Conservation (phyloP, 2,888 invertebrate genomes). For the Theristus sp. region DNA sequence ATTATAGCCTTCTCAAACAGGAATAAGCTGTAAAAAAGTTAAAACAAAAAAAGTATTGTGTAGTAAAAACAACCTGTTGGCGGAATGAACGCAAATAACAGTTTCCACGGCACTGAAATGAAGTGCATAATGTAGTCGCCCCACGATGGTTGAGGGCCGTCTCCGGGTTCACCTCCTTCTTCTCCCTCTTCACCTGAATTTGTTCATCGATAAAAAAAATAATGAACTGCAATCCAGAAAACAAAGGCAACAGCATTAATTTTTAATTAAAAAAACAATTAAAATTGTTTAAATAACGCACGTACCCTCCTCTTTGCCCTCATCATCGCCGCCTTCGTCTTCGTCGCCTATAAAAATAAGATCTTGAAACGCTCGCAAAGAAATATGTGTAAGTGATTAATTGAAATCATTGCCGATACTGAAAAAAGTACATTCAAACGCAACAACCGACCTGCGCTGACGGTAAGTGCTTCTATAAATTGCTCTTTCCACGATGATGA, state of each 20-base stretch:
- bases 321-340: not conserved
- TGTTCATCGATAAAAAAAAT: too few relatives aligned
- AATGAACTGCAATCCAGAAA: too few relatives aligned
- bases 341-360: constrained; percentile 20
- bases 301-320: too few relatives aligned
- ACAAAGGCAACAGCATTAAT: too few relatives aligned
- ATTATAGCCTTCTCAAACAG: too few relatives aligned
- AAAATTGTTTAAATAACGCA: too few relatives aligned
- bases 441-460: constrained; percentile 46
- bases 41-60: not conserved
- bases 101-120: constrained; percentile 91
- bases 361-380: constrained; percentile 4
- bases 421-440: too few relatives aligned
- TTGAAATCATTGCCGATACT: too few relatives aligned
- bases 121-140: constrained; percentile 87
- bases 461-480: constrained; percentile 85
- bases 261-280: too few relatives aligned
- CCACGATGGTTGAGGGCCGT: constrained; percentile 54
- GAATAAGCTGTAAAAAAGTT: too few relatives aligned
- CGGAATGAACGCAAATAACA: constrained; percentile 88
- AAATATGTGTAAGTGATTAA: not conserved
- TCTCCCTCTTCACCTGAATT: not conserved
- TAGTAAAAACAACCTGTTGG: constrained; percentile 55
- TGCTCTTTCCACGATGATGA: constrained; percentile 99
- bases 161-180: constrained; percentile 34